These are phyloP conservation scores for Volucella zonaria DNA, from an alignment of 2,888 invertebrate species.

Conservation along the genomic window DNA sequence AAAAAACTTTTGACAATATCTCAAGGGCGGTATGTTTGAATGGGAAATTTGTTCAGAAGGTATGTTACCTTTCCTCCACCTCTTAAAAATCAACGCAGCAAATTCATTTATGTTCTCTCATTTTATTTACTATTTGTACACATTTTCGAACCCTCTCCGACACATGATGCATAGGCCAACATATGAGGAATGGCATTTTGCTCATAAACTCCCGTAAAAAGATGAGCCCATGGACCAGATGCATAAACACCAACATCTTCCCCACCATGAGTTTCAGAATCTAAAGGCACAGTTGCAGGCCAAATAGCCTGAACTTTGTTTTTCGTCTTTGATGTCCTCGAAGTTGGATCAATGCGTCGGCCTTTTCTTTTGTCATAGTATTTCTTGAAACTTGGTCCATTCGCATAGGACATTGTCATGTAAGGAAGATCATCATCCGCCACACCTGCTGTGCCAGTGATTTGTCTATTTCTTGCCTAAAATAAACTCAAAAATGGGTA, in stretches of 20 bases:
- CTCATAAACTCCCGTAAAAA: constrained; percentile 91
- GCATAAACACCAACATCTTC: constrained; percentile 92
- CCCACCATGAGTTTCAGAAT: constrained; percentile 88
- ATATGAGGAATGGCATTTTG: constrained; percentile 91
- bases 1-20: too few species aligned
- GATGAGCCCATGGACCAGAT: constrained; percentile 89
- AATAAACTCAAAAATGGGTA: not conserved
- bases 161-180: constrained; percentile 88
- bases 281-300: constrained; percentile 84
- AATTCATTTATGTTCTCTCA: not conserved
- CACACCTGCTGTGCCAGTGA: constrained; percentile 77
- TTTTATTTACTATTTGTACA: constrained; percentile 71
- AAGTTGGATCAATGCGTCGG: constrained; percentile 78
- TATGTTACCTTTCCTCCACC: too few species aligned
- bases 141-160: constrained; percentile 85
- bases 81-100: too few species aligned
- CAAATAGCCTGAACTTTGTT: constrained; percentile 80
- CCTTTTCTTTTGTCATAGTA: constrained; percentile 75
- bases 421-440: constrained; percentile 85
- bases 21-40: too few species aligned
- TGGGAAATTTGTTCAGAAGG: too few species aligned
- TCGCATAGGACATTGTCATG: constrained; percentile 89
- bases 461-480: constrained; percentile 78
- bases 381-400: constrained; percentile 87
- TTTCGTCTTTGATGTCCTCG: constrained; percentile 10